Conservation (phyloP, 2,888 invertebrate species). For the Pristionchus japonicus region DNA sequence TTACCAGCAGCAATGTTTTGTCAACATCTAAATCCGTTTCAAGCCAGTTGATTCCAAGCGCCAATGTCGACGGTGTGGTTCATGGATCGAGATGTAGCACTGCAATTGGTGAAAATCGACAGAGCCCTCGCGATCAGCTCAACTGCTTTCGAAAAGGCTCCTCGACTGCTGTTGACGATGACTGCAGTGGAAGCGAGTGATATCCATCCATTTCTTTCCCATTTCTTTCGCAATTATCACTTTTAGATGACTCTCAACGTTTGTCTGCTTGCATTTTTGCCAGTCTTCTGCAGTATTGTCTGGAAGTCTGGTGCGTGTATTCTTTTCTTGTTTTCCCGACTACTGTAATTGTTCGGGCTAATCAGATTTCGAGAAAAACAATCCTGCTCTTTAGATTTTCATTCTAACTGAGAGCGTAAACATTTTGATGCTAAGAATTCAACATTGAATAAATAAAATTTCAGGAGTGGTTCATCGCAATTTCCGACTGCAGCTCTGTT, state of each 20-base stretch:
- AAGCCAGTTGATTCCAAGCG: no score
- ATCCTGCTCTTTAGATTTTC: no score
- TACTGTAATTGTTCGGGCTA: no score
- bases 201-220: no score
- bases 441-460: background rate
- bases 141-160: background rate
- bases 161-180: background rate
- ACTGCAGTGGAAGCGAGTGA: background rate
- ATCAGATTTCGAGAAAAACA: no score
- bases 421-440: no score
- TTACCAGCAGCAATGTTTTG: no score
- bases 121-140: background rate
- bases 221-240: background rate
- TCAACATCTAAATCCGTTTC: no score
- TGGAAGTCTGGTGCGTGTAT: background rate
- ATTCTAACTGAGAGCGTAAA: no score
- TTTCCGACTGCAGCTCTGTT: background rate
- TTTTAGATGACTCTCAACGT: background rate
- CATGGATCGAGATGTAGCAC: background rate
- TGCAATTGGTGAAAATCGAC: background rate
- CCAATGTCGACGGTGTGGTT: background rate
- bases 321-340: no score
- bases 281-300: background rate
- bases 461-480: background rate
- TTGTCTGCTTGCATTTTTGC: background rate